phyloP scores from a whole-genome alignment of 2,888 invertebrate species.

The Octonoba sinensis region DNA sequence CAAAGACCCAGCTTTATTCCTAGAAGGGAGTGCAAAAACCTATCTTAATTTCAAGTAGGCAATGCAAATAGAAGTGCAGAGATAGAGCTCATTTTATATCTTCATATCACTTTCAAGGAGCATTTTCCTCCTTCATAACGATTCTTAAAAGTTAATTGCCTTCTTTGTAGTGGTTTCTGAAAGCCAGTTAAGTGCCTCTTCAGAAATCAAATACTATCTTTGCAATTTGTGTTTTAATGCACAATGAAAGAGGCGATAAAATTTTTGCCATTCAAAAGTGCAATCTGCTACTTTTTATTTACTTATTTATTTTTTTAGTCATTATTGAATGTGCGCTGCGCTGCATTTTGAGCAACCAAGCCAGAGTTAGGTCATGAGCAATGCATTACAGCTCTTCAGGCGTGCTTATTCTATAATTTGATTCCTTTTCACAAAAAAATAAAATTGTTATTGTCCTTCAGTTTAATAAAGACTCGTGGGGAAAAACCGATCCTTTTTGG shows the following conservation, averaged over 20 bases:
- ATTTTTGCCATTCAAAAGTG: constrained; percentile 1
- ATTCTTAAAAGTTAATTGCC: constrained; percentile 41
- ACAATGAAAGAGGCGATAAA: constrained; percentile 15
- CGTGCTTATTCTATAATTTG: too few species aligned
- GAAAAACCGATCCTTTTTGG: background rate
- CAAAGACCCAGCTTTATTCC: too few species aligned
- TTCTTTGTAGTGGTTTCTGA: constrained; percentile 20
- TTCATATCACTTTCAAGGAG: constrained; percentile 28
- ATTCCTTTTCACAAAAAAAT: too few species aligned
- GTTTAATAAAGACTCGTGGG: too few species aligned
- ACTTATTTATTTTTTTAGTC: too few species aligned
- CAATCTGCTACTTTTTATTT: too few species aligned
- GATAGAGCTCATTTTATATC: constrained; percentile 17
- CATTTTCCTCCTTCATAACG: constrained; percentile 26
- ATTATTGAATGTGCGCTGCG: too few species aligned
- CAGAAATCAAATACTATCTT: constrained; percentile 22
- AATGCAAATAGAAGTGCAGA: constrained; percentile 2
- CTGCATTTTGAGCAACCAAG: too few species aligned
- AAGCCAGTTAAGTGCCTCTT: constrained; percentile 27
- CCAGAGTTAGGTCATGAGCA: too few species aligned
- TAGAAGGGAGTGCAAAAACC: constrained; percentile 7
- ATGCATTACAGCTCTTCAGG: too few species aligned
- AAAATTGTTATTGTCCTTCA: too few species aligned
- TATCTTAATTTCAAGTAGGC: constrained; percentile 9
- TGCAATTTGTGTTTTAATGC: constrained; percentile 29